These are phyloP conservation scores for Delia radicum DNA, from an alignment of 1,140 invertebrate genomes.

Conservation along the genomic window DNA sequence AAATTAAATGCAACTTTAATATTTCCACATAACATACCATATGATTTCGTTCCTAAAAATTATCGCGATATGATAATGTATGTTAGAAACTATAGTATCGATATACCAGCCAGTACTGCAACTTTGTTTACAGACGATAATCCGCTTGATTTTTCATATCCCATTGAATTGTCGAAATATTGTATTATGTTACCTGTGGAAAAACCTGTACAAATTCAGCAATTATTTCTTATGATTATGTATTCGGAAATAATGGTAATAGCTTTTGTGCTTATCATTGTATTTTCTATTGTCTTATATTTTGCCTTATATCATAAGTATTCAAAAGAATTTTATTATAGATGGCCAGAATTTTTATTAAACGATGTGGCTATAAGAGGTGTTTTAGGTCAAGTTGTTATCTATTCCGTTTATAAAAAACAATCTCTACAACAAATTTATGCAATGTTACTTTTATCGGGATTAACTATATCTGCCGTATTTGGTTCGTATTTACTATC, in stretches of 20 bases:
- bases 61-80: neutral
- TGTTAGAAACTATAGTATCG: neutral
- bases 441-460: neutral
- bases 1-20: neutral
- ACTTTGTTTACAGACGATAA: neutral
- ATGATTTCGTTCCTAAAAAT: neutral
- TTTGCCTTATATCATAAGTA: neutral
- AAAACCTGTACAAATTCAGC: neutral
- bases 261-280: neutral
- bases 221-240: neutral
- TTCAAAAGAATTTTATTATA: neutral
- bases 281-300: neutral
- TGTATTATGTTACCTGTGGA: neutral
- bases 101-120: neutral
- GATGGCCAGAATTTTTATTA: neutral
- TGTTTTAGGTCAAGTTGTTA: neutral
- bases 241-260: neutral
- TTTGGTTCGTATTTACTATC: neutral
- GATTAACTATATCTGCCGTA: neutral
- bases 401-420: no score
- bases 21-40: neutral
- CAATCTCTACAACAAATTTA: neutral
- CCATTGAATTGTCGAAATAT: neutral
- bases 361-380: neutral
- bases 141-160: conserved; percentile 1